Base-by-base conservation (phyloP, 2,113 vertebrate species). In the Tychaedon coryphoeus region DNA sequence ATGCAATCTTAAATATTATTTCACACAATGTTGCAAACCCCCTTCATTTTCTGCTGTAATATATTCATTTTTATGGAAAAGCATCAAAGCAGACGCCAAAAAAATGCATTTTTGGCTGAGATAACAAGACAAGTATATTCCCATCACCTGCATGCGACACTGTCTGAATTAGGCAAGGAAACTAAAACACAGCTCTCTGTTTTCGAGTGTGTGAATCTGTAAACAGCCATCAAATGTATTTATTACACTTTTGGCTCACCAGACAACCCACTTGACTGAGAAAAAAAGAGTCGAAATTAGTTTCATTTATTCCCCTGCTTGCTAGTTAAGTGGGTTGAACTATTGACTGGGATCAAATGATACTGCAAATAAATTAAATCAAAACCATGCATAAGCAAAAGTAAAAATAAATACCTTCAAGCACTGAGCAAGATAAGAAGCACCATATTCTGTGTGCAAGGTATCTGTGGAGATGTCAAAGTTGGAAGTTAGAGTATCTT, bases 141-240 rank as follows among this genome's bases (percentile, higher is more conserved):
- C 29, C 40, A 69, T 66, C 50, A 73, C 62, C 43, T 69, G 82
- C 34, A 92, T 33, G 38, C 50, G 42, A 94, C 50, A 64, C 26
- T 81, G 58, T n/a, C 92, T 88, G 82, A 81, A 89, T 86, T 34
- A 84, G 19, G n/a, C 67, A 88, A 94, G 22, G 17, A 83, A 71
- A 77, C 31, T 61, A 50, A 97, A 91, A 85, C 60, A 93, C 0
- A 0, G 12, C 43, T 6, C 69, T 72, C 57, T 64, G 28, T 91
- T 64, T 88, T 84, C 64, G 54, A 88, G 28, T 29, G 20, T 34
- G 16, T 25, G 19, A 71, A 83, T 47, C 72, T 38, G 43, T 88
- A 95, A 95, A 94, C 64, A 92, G 88, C 43, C 80, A 88, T 58
- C 91, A 83, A 70, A 84, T 64, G 26, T 92, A 92, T 93, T 96